These are phyloP conservation scores for Isurus oxyrinchus DNA, from an alignment of 2,113 vertebrate genomes.

Conservation along the genomic window DNA sequence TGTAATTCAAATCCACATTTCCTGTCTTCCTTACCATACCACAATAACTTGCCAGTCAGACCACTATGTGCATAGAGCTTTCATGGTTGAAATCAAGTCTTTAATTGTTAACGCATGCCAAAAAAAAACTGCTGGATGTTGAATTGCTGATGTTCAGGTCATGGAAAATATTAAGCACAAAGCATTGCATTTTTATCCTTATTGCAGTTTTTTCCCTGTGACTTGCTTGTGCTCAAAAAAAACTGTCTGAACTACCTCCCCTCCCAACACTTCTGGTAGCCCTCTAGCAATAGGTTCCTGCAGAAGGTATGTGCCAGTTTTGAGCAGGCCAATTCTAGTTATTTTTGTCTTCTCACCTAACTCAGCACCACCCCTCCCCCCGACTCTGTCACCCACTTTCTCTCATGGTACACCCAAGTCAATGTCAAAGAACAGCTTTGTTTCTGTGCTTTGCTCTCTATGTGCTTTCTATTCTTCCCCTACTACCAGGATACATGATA, in stretches of 20 bases:
- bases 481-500: neutral
- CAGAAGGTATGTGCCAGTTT: neutral
- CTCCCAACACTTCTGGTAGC: neutral
- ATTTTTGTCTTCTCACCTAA: neutral
- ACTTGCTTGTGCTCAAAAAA: neutral
- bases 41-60: neutral
- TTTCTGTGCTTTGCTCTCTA: neutral
- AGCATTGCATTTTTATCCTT: neutral
- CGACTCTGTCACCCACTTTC: neutral
- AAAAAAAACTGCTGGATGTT: neutral
- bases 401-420: neutral
- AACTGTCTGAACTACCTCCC: neutral
- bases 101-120: conserved; percentile 5
- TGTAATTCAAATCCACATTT: neutral
- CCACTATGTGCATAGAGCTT: neutral
- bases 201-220: neutral
- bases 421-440: neutral
- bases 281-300: neutral
- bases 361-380: neutral
- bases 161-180: neutral
- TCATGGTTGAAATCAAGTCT: neutral
- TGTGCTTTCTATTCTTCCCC: neutral
- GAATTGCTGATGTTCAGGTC: neutral
- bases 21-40: conserved; percentile 1
- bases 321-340: neutral